Base-by-base conservation (phyloP, 2,797 vertebrate species). In the Girardinus metallicus region DNA sequence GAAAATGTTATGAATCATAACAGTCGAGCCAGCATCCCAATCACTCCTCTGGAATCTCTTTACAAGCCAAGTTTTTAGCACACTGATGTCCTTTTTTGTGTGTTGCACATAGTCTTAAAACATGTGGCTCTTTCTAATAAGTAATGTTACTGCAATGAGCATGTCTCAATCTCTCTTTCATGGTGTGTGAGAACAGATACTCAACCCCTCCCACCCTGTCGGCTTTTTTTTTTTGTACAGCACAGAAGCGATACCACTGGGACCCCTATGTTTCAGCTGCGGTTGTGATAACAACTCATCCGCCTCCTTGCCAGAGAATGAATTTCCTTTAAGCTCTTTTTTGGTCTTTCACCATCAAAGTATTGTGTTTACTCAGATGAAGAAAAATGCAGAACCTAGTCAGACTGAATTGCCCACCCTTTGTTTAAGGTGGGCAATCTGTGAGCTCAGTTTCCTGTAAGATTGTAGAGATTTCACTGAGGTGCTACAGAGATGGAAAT, bases 261-360 rank as follows among this genome's bases (percentile, higher is more conserved):
- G 91, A 91, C 89, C 88, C 86, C 86, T 29, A 26, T 39, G 75
- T 78, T 75, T 85, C 77, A 77, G 72, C 74, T 41, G 68, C 5
- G 1, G 81, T 88, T 76, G 81, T 79, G 78, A 85, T 76, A 80
- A 75, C 80, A 78, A 60, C 44, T 4, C 13, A 76, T 36, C 36
- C 79, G 57, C 77, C 64, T 78, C 74, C 49, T 49, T 73, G 21
- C 12, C 73, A 77, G 70, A 84, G 72, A 55, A 82, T 79, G 72
- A 1, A 80, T 87, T 94, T 94, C 92, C 89, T 85, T 80, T 91
- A 87, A 91, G 83, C 77, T 41, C 51, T 1, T 7, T 10, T 16
- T 71, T 80, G 80, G 10, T 68, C 75, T 80, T 76, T 86, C 26
- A 86, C 76, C 80, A 84, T 80, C 83, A 71, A 71, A 78, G 80